phyloP scores from a whole-genome alignment of 2,797 vertebrate genomes.

The Hafferia zeledoni region DNA sequence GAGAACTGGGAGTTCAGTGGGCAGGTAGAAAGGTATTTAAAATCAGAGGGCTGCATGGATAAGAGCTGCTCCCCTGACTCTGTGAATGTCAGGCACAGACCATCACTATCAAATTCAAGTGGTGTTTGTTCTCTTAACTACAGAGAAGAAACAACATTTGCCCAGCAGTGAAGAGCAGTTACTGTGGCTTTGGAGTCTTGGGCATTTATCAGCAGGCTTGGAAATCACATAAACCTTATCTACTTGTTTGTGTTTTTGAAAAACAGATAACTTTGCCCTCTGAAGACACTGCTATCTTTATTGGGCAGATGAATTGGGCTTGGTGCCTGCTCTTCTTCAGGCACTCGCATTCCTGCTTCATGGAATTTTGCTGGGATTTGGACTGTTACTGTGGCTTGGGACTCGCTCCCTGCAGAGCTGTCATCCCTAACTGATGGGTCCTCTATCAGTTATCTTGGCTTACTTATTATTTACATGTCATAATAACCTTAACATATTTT shows the following conservation, averaged over 20 bases:
- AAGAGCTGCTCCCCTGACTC: background rate
- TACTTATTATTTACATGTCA: background rate
- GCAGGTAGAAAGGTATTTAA: slow-evolving; percentile 41
- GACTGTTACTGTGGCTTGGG: background rate
- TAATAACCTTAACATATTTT: background rate
- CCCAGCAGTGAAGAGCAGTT: slow-evolving; percentile 7
- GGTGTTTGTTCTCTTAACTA: slow-evolving; percentile 36
- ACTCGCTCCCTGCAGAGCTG: background rate
- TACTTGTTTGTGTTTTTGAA: slow-evolving; percentile 47
- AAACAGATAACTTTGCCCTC: slow-evolving; percentile 41
- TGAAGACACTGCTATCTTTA: slow-evolving; percentile 65
- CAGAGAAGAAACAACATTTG: slow-evolving; percentile 59
- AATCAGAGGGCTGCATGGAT: slow-evolving; percentile 7
- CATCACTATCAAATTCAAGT: slow-evolving; percentile 9
- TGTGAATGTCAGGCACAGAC: background rate
- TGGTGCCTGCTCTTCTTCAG: slow-evolving; percentile 47
- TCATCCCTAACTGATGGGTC: background rate
- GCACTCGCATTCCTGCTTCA: background rate
- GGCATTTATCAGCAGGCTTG: slow-evolving; percentile 15
- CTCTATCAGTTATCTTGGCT: background rate
- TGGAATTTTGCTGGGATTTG: slow-evolving; percentile 30
- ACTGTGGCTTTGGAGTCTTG: background rate
- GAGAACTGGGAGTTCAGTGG: background rate
- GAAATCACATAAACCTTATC: slow-evolving; percentile 49
- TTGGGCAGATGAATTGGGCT: slow-evolving; percentile 37